Conservation (phyloP, 2,113 vertebrate genomes). For the Cariama cristata region DNA sequence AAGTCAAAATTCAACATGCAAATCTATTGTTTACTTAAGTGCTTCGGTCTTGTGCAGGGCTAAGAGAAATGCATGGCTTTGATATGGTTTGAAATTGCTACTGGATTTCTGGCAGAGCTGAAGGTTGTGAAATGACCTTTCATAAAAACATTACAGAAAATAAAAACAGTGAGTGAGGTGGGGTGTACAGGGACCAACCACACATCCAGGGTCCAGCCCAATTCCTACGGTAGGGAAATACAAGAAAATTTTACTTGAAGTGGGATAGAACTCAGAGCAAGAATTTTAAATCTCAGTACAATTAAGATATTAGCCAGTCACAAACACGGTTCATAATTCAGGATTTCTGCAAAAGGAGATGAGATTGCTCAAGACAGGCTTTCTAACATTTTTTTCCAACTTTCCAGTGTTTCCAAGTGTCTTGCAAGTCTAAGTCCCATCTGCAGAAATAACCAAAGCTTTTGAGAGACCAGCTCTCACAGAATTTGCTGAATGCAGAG, state of each 20-base stretch:
- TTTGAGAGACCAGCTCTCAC: neutral
- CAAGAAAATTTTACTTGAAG: neutral
- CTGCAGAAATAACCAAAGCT: neutral
- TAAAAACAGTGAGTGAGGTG: neutral
- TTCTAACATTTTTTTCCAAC: neutral
- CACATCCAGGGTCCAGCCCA: neutral
- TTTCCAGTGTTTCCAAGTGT: neutral
- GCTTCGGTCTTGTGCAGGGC: neutral
- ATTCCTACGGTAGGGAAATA: neutral
- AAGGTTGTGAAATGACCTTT: neutral
- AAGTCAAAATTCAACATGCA: neutral
- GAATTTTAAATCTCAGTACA: neutral
- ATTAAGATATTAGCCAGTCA: slow-evolving; percentile 6
- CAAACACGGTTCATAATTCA: neutral
- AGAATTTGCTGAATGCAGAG: neutral
- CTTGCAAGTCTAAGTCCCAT: neutral
- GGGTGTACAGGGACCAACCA: neutral
- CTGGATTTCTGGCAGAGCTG: neutral
- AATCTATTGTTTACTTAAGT: neutral
- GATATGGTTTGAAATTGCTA: neutral
- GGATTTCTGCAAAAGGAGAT: neutral
- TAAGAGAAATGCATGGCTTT: neutral
- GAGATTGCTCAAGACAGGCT: neutral
- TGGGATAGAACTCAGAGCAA: neutral
- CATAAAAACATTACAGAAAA: neutral